Evolutionary conservation across 2,888 invertebrate species (phyloP).

Genomic region (Germaria angustata): DNA sequence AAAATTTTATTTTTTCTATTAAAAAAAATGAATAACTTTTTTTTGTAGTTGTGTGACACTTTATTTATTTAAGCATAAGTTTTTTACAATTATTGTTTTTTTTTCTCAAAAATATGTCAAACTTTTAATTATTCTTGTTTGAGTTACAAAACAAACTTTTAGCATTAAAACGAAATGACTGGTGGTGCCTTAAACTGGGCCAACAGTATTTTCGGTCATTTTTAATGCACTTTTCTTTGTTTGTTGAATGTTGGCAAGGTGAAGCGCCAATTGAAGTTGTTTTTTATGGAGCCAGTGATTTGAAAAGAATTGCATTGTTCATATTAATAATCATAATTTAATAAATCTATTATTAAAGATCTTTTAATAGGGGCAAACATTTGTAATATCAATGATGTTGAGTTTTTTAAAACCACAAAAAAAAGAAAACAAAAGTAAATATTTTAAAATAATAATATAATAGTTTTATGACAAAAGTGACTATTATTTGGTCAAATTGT

Average conservation of each 20-base stretch:
- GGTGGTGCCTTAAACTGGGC: background rate
- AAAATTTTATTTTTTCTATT: background rate
- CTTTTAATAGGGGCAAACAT: too few relatives aligned
- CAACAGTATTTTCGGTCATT: background rate
- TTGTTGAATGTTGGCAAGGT: background rate
- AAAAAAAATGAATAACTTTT: background rate
- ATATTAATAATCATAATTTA: too few relatives aligned
- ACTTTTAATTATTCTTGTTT: constrained; percentile 47
- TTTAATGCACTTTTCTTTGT: background rate
- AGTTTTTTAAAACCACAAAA: too few relatives aligned
- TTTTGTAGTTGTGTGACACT: background rate
- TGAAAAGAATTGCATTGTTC: too few relatives aligned
- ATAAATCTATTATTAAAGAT: too few relatives aligned
- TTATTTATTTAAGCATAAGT: background rate
- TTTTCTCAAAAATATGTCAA: constrained; percentile 1
- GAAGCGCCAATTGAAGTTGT: background rate
- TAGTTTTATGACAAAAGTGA: too few relatives aligned
- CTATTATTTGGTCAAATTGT: too few relatives aligned
- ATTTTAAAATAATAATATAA: too few relatives aligned
- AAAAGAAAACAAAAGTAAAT: too few relatives aligned
- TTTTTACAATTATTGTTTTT: background rate
- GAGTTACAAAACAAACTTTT: constrained; percentile 30
- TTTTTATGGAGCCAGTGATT: too few relatives aligned
- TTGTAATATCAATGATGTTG: too few relatives aligned
- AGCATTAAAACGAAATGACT: constrained; percentile 24